Conservation (phyloP, 2,113 vertebrate species). For the Notechis scutatus region DNA sequence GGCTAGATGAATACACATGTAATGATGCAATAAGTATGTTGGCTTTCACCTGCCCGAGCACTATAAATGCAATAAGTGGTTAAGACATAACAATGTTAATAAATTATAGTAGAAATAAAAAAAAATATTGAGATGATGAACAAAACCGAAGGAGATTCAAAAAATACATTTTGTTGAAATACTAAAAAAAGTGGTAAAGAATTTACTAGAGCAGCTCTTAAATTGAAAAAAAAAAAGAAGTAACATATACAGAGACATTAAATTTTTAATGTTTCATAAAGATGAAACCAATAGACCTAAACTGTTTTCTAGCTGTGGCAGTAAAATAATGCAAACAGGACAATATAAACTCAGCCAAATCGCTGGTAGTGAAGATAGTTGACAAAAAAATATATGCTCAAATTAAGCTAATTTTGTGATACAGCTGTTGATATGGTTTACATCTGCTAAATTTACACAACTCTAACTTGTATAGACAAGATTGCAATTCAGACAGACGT, state of each 20-base stretch:
- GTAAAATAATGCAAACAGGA: slow-evolving; percentile 27
- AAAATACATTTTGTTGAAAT: not conserved
- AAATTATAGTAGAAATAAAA: not conserved
- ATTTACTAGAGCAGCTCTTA: not conserved
- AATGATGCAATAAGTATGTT: not conserved
- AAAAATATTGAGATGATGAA: too few relatives aligned
- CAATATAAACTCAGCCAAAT: slow-evolving; percentile 31
- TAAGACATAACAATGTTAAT: not conserved
- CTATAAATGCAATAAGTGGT: not conserved
- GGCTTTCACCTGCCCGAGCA: not conserved
- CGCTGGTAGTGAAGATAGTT: slow-evolving; percentile 15
- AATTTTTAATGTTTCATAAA: not conserved
- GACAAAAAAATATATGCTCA: slow-evolving; percentile 10
- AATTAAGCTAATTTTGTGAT: slow-evolving; percentile 24
- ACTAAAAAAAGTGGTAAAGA: not conserved
- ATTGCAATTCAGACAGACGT: slow-evolving; percentile 15
- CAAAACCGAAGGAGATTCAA: not conserved
- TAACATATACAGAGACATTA: not conserved
- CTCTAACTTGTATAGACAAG: slow-evolving; percentile 18
- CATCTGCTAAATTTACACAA: slow-evolving; percentile 27
- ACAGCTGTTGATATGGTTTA: slow-evolving; percentile 29
- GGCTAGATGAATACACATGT: not conserved
- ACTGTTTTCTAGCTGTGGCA: slow-evolving; percentile 34
- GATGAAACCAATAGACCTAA: slow-evolving; percentile 21
- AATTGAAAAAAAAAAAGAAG: not conserved